phyloP scores from a whole-genome alignment of 2,888 invertebrate species.

The Trachelus tabidus region DNA sequence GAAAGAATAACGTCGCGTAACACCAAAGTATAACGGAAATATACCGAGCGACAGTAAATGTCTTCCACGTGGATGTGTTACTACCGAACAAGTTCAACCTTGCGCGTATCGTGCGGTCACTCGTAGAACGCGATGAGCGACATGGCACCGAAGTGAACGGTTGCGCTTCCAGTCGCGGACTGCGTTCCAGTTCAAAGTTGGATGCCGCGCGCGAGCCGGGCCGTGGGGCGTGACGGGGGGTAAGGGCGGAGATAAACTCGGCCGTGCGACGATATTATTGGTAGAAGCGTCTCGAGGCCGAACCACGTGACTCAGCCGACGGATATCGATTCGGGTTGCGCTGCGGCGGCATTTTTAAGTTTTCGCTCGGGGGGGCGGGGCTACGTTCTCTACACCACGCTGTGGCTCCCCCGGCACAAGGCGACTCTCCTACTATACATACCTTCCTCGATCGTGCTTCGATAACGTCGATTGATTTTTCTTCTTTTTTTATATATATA shows the following conservation, averaged over 20 bases:
- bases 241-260: conserved; percentile 8
- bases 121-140: conserved; percentile 67
- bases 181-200: conserved; percentile 47
- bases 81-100: conserved; percentile 33
- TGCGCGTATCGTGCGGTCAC: conserved; percentile 62
- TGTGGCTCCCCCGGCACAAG: conserved; percentile 14
- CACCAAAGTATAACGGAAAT: not conserved
- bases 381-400: conserved; percentile 44
- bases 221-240: not conserved
- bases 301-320: conserved; percentile 71
- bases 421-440: conserved; percentile 1
- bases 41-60: not conserved
- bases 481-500: conserved; percentile 10
- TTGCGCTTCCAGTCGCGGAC: conserved; percentile 58
- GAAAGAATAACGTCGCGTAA: not conserved
- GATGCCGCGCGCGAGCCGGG: conserved; percentile 24
- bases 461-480: conserved; percentile 25
- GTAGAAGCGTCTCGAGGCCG: conserved; percentile 1
- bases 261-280: not conserved
- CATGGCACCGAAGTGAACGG: conserved; percentile 54
- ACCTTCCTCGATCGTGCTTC: conserved; percentile 18
- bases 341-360: conserved; percentile 86
- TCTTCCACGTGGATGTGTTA: not conserved
- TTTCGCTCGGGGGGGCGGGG: conserved; percentile 63
- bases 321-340: conserved; percentile 82